Conservation (phyloP, 2,113 vertebrate species). For the Gallinago paraguaiae region DNA sequence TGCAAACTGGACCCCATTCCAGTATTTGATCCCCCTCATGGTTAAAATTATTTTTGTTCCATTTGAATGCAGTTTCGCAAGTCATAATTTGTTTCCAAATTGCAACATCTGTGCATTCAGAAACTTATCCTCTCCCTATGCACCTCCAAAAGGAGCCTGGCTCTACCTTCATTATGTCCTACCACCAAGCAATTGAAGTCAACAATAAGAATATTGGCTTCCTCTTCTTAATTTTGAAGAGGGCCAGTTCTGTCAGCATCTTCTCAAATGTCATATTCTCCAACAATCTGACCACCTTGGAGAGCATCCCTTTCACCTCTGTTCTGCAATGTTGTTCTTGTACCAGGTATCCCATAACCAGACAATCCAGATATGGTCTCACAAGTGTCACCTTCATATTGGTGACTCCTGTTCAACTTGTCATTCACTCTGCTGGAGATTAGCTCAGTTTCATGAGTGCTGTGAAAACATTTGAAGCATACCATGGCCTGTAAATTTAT, state of each 20-base stretch:
- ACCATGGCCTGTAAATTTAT: not conserved
- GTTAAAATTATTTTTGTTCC: not conserved
- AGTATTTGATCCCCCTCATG: not conserved
- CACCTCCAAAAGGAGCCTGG: not conserved
- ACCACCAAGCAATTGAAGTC: not conserved
- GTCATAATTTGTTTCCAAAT: not conserved
- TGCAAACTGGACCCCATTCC: not conserved
- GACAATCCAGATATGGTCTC: not conserved
- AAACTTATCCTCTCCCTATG: not conserved
- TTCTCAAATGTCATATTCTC: not conserved
- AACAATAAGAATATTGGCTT: not conserved
- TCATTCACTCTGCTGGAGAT: not conserved
- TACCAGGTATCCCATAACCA: not conserved
- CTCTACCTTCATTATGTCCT: not conserved
- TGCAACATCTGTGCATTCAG: not conserved
- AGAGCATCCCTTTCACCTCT: not conserved
- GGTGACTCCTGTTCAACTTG: not conserved
- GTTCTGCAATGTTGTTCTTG: not conserved
- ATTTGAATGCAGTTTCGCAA: not conserved
- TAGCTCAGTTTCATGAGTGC: not conserved
- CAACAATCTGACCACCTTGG: not conserved
- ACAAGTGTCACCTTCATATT: not conserved
- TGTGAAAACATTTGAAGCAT: not conserved
- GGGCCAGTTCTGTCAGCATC: not conserved
- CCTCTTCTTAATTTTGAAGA: not conserved